Base-by-base conservation (phyloP, 2,888 invertebrate species). In the Criorhina ranunculi region DNA sequence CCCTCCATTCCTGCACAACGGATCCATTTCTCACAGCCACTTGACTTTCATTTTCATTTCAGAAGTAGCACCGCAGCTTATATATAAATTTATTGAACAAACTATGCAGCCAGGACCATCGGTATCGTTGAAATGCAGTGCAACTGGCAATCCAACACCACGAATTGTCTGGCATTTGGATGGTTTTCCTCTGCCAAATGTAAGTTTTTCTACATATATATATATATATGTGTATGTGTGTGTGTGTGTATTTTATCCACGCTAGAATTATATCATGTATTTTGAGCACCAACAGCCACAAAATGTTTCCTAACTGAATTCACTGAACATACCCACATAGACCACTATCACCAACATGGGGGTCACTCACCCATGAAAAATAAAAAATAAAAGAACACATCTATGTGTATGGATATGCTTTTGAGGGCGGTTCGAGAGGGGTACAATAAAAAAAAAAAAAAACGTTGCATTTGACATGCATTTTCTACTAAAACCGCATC, bases 21-120 rank as follows among this genome's bases (percentile, higher is more conserved):
- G 9, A 24, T 24, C 46, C 5, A 9, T 11, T 66, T 70, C 70
- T 55, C 57, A 8, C 6, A 29, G 11, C 8, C 8, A 55, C 31
- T 37, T 69, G 5, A 8, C 49, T 62, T 46, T 64, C 1, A 55
- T 73, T 53, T 19, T 88, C 86, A 76, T 93, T 92, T 19, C 92
- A 96, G 96, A 96, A 91, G 95, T 96, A 7, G 94, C 95, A 31
- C 96, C 96, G 0, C 93, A 95, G 87, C 93, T 96, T 85, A 93
- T 95, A 66, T 95, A 95, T 91, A 95, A 95, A 89, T 96, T 96
- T 91, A 95, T 95, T 88, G 96, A 96, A 89, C 95, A 95, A 91
- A 96, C 95, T 49, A 93, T 96, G 87, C 95, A 95, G 89, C 95
- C 95, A 0, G 96, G 96, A 35, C 95, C 95, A n/a, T 94, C 95